Evolutionary conservation across 2,888 invertebrate species (phyloP).

Genomic region (Caenorhabditis sp.): DNA sequence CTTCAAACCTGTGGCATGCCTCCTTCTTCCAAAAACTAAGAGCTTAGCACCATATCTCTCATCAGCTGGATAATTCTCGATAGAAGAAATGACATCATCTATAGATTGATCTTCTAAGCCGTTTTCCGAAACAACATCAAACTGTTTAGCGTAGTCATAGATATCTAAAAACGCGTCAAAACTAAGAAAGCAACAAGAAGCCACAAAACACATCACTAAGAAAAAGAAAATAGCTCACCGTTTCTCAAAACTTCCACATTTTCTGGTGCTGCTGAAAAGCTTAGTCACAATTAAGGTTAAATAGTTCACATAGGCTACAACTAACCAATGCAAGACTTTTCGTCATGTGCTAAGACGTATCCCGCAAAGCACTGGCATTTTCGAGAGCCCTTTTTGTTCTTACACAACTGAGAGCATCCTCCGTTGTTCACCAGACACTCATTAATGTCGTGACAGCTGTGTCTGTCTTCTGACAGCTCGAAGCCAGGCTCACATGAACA

Average conservation of each 20-base stretch:
- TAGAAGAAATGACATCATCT: conserved; percentile 48
- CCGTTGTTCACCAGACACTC: conserved; percentile 83
- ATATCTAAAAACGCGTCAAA: conserved; percentile 25
- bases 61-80: conserved; percentile 53
- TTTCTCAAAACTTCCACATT: conserved; percentile 23
- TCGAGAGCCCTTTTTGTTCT: conserved; percentile 88
- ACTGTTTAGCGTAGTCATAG: conserved; percentile 17
- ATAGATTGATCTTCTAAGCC: conserved; percentile 20
- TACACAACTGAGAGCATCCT: conserved; percentile 83
- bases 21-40: conserved; percentile 40
- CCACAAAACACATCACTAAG: conserved; percentile 11
- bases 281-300: neutral
- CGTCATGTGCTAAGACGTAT: conserved; percentile 77
- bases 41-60: conserved; percentile 20
- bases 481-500: conserved; percentile 90
- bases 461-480: conserved; percentile 87
- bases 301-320: neutral
- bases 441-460: conserved; percentile 86
- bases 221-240: conserved; percentile 48
- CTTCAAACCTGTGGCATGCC: conserved; percentile 51
- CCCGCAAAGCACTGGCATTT: conserved; percentile 83
- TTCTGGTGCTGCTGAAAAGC: conserved; percentile 74
- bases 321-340: conserved; percentile 77
- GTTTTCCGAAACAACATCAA: conserved; percentile 8
- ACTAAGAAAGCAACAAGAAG: conserved; percentile 27